Evolutionary conservation across 2,797 vertebrate species (phyloP).

Genomic region (Sebastes glaucus): DNA sequence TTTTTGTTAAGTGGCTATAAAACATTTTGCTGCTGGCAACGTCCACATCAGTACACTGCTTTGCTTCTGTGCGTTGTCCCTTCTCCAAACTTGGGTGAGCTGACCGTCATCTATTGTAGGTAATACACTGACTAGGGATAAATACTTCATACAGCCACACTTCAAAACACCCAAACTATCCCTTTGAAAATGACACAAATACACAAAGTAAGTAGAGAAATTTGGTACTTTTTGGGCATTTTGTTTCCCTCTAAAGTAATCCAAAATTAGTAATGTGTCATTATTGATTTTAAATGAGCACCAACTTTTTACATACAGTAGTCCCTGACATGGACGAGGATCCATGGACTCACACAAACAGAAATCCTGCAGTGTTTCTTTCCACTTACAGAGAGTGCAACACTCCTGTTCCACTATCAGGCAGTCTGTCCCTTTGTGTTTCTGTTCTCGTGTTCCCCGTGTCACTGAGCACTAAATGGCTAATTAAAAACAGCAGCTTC

Average conservation of each 20-base stretch:
- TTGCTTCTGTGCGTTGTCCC: no score
- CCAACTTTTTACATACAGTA: not conserved
- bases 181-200: not conserved
- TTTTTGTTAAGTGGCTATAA: no score
- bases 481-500: constrained; percentile 40
- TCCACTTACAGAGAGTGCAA: not conserved
- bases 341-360: not conserved
- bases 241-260: not conserved
- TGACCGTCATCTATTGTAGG: no score
- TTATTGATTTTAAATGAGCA: not conserved
- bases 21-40: no score
- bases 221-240: not conserved
- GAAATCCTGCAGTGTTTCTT: not conserved
- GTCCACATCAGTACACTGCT: no score
- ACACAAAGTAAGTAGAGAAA: not conserved
- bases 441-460: not conserved
- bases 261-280: not conserved
- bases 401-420: not conserved
- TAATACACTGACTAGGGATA: no score
- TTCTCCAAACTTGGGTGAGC: no score
- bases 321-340: not conserved
- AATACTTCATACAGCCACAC: no score
- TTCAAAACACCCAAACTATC: no score
- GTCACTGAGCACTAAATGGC: constrained; percentile 32
- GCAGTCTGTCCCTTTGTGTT: not conserved